These are phyloP conservation scores for Pachypsylla venusta DNA, from an alignment of 1,140 invertebrate species.

Conservation along the genomic window DNA sequence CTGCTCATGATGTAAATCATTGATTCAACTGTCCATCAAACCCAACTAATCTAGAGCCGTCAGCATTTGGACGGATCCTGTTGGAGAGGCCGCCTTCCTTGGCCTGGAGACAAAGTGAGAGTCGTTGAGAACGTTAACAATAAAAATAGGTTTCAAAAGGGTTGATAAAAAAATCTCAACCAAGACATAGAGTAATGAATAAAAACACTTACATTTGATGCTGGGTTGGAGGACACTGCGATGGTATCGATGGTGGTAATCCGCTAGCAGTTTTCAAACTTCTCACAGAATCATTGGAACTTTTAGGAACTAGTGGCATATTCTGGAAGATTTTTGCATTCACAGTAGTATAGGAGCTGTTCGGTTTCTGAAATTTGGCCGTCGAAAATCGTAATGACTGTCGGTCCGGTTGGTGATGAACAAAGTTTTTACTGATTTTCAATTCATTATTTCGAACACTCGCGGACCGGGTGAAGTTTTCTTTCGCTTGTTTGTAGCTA, in stretches of 20 bases:
- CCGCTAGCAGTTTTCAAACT: not conserved
- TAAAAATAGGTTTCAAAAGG: too few relatives aligned
- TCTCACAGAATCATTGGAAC: not conserved
- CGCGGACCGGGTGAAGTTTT: not conserved
- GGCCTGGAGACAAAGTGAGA: too few relatives aligned
- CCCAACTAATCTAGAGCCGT: too few relatives aligned
- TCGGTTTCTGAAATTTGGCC: not conserved
- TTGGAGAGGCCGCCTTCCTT: too few relatives aligned
- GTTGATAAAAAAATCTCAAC: too few relatives aligned
- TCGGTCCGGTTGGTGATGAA: not conserved
- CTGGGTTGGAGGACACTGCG: slow-evolving; percentile 12
- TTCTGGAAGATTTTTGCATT: not conserved
- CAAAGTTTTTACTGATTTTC: not conserved
- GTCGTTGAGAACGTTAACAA: too few relatives aligned
- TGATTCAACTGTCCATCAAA: too few relatives aligned
- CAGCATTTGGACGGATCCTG: too few relatives aligned
- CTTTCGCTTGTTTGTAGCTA: not conserved
- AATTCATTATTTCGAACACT: not conserved
- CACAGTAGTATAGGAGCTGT: not conserved
- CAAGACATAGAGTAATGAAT: not conserved
- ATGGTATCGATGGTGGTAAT: slow-evolving; percentile 1
- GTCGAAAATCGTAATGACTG: not conserved
- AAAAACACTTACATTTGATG: slow-evolving; percentile 13
- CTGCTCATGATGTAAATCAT: too few relatives aligned
- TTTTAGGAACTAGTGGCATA: slow-evolving; percentile 5